A percentile compares a stretch with the other conserved stretches of the same genome.
These are phyloP conservation scores for Microtus ochrogaster DNA, from an alignment of 2,113 vertebrate species.

Conservation along the genomic window DNA sequence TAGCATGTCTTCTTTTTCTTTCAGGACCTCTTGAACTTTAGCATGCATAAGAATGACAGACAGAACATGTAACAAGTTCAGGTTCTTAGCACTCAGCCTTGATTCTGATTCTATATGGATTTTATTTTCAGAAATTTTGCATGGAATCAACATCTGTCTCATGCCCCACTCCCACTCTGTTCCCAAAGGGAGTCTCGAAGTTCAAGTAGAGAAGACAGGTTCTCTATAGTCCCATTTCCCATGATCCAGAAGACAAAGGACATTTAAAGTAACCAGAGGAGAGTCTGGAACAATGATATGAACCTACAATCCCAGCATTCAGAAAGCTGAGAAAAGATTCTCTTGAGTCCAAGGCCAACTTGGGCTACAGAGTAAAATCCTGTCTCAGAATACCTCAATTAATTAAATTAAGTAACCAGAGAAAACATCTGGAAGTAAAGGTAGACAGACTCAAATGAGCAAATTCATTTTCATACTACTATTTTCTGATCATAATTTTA, in stretches of 20 bases:
- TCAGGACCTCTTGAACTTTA: background rate
- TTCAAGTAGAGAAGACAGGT: background rate
- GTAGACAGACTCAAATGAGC: background rate
- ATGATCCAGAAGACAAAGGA: background rate
- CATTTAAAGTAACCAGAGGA: background rate
- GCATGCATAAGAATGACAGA: background rate
- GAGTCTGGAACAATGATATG: background rate
- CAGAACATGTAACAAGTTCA: background rate
- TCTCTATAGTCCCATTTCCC: background rate
- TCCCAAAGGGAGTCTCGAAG: constrained; percentile 38
- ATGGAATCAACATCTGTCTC: background rate
- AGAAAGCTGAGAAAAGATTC: background rate
- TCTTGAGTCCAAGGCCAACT: background rate
- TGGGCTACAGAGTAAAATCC: background rate
- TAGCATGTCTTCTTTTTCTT: background rate
- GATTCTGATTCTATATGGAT: background rate
- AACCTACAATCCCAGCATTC: background rate
- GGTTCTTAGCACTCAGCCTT: background rate
- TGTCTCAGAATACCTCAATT: background rate
- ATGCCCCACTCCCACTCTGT: background rate
- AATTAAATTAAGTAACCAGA: background rate
- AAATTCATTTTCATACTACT: background rate
- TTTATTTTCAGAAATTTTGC: background rate
- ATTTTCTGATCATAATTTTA: background rate
- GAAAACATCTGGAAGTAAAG: constrained; percentile 14